Conservation (phyloP, 2,113 vertebrate species). For the Takifugu bimaculatus region DNA sequence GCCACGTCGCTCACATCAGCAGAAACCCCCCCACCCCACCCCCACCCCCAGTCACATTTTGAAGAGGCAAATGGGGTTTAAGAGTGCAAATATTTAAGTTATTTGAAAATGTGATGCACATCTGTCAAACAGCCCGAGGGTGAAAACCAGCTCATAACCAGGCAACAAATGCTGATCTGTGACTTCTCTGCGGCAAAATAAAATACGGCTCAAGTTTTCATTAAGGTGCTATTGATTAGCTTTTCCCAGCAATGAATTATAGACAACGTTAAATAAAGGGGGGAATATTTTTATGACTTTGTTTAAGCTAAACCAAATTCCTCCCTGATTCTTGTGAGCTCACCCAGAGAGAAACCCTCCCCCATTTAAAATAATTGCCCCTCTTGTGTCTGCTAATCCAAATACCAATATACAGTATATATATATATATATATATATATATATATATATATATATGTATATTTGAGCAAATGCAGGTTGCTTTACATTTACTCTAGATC, state of each 20-base stretch:
- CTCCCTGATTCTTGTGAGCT: slow-evolving; percentile 59
- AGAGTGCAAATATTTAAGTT: slow-evolving; percentile 76
- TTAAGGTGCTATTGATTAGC: slow-evolving; percentile 99
- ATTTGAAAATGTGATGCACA: slow-evolving; percentile 76
- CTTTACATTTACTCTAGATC: too few relatives aligned
- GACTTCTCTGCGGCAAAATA: slow-evolving; percentile 90
- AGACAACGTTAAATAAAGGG: slow-evolving; percentile 96
- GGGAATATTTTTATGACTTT: slow-evolving; percentile 99
- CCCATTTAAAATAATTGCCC: slow-evolving; percentile 66
- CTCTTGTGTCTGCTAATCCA: slow-evolving; percentile 66
- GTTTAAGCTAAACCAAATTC: slow-evolving; percentile 86
- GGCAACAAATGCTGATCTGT: slow-evolving; percentile 92
- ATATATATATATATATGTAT: not conserved
- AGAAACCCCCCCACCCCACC: slow-evolving; percentile 48
- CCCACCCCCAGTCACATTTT: slow-evolving; percentile 57
- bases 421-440: not conserved
- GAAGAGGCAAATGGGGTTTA: slow-evolving; percentile 67
- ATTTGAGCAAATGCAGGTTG: too few relatives aligned
- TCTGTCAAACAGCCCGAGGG: slow-evolving; percentile 77
- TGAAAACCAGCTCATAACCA: slow-evolving; percentile 75
- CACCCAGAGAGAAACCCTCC: slow-evolving; percentile 65
- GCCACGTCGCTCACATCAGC: slow-evolving; percentile 33
- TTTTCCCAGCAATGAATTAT: slow-evolving; percentile 99
- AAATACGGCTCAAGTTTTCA: slow-evolving; percentile 99
- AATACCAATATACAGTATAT: slow-evolving; percentile 1